These are phyloP conservation scores for Hippocampus mohnikei DNA, from an alignment of 2,113 vertebrate genomes.

Conservation along the genomic window DNA sequence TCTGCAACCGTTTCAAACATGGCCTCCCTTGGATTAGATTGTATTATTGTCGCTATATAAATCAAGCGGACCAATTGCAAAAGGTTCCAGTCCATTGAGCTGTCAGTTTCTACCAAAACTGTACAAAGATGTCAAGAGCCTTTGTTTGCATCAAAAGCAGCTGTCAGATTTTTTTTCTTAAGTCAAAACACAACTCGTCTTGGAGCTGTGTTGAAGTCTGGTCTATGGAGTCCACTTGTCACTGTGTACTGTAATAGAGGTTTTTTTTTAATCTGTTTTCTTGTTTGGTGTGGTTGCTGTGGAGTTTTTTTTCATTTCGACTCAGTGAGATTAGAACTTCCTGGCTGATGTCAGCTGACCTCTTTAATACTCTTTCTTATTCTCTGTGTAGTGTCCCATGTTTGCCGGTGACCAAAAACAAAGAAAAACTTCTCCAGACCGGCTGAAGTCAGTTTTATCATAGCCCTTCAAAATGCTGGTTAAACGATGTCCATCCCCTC, in stretches of 20 bases:
- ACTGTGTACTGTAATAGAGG: slow-evolving; percentile 35
- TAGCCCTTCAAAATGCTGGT: slow-evolving; percentile 3
- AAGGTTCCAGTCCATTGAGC: not conserved
- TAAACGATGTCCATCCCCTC: not conserved
- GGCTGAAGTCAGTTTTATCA: not conserved
- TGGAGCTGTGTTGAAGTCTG: slow-evolving; percentile 22
- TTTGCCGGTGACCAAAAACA: slow-evolving; percentile 8
- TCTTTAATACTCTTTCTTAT: slow-evolving; percentile 5
- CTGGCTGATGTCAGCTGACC: slow-evolving; percentile 9
- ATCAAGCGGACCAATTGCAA: not conserved
- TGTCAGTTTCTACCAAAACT: slow-evolving; percentile 3
- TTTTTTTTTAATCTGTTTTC: slow-evolving; percentile 15
- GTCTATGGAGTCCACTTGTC: slow-evolving; percentile 46
- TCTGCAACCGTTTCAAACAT: too few species aligned
- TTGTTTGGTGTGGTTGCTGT: not conserved
- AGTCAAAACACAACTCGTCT: slow-evolving; percentile 23
- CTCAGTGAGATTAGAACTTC: slow-evolving; percentile 29
- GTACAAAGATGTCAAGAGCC: not conserved
- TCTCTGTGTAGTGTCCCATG: not conserved
- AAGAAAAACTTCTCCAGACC: not conserved
- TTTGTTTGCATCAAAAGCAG: not conserved
- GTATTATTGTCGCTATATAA: too few species aligned
- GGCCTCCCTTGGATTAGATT: too few species aligned
- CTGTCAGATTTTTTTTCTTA: slow-evolving; percentile 3
- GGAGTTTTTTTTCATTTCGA: slow-evolving; percentile 9